Evolutionary conservation across 2,113 vertebrate species (phyloP).

Genomic region (Platycercus adscitus): DNA sequence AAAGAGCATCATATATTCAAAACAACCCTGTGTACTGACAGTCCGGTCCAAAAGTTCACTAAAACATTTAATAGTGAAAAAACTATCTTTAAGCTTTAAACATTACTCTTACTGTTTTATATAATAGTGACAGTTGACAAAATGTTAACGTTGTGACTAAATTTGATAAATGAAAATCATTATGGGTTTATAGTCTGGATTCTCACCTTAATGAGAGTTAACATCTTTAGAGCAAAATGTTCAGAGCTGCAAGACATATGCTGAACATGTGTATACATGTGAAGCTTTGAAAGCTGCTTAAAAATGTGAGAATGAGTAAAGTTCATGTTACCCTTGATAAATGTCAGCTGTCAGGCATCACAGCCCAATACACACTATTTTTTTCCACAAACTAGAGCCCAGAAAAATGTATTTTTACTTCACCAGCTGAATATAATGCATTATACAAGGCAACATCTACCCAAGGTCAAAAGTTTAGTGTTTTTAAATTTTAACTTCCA

Average conservation of each 20-base stretch:
- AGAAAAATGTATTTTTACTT: conserved; percentile 57
- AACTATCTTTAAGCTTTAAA: background rate
- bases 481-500: conserved; percentile 59
- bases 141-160: background rate
- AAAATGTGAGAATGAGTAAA: conserved; percentile 71
- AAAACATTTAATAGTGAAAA: background rate
- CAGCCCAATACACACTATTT: conserved; percentile 39
- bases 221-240: conserved; percentile 50
- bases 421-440: conserved; percentile 25
- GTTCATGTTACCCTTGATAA: conserved; percentile 66
- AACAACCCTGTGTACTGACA: background rate
- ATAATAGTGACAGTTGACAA: background rate
- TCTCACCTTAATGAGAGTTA: conserved; percentile 37
- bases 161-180: conserved; percentile 37
- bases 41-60: background rate
- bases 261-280: conserved; percentile 62
- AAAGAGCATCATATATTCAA: background rate
- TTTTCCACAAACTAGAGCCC: conserved; percentile 57
- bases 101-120: background rate
- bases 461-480: conserved; percentile 60
- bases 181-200: conserved; percentile 27
- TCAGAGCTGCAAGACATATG: conserved; percentile 71
- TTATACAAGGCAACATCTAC: conserved; percentile 55
- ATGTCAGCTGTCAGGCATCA: conserved; percentile 64
- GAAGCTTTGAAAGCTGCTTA: conserved; percentile 65